Percentiles rank a stretch among this genome's conserved stretches.
These are phyloP conservation scores for Tenualosa thibaudeaui DNA, from an alignment of 2,797 vertebrate genomes.

Conservation along the genomic window DNA sequence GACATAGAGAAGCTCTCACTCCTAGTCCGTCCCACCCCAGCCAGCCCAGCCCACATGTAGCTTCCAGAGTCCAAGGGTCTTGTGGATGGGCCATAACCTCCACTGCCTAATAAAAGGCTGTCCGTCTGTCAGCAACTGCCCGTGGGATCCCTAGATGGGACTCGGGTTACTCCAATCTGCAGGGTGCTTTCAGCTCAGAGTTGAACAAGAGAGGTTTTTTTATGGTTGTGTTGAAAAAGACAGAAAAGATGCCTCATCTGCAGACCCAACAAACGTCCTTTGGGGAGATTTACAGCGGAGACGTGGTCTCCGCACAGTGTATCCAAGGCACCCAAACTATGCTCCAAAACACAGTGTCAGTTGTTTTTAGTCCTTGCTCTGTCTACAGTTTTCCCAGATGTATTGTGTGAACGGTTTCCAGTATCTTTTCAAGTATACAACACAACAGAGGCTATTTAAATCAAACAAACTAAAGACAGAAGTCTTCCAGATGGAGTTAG, in stretches of 20 bases:
- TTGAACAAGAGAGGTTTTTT: background rate
- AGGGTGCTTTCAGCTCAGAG: background rate
- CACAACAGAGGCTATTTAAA: background rate
- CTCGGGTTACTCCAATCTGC: slow-evolving; percentile 11
- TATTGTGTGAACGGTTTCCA: background rate
- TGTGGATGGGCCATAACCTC: background rate
- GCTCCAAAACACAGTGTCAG: background rate
- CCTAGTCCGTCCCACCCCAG: background rate
- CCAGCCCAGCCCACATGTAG: background rate
- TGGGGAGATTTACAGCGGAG: background rate
- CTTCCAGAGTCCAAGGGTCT: background rate
- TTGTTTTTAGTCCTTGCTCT: background rate
- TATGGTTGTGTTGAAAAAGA: slow-evolving; percentile 9
- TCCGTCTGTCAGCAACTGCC: background rate
- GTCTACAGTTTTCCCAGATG: background rate
- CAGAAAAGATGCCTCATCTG: background rate
- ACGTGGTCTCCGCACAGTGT: background rate
- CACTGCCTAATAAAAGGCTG: background rate
- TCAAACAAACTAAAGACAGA: slow-evolving; percentile 2
- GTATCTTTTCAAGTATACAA: background rate
- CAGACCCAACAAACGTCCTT: background rate
- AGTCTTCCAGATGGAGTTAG: background rate
- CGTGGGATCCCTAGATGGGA: background rate
- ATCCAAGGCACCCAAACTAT: background rate
- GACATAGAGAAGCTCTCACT: background rate